Conservation (phyloP, 2,888 invertebrate genomes). For the Zygothrica quintamaculata region DNA sequence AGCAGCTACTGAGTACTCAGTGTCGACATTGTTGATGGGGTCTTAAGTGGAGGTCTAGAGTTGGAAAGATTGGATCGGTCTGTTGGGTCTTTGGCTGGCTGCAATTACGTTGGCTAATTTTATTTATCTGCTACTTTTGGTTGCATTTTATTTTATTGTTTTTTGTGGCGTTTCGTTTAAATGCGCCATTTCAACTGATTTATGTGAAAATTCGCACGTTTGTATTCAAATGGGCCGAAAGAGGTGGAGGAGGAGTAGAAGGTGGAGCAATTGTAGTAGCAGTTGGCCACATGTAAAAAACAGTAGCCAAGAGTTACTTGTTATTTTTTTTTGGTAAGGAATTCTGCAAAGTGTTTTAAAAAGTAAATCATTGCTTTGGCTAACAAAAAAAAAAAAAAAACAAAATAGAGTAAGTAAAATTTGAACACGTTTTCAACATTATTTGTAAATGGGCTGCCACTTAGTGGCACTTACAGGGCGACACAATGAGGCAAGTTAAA, state of each 20-base stretch:
- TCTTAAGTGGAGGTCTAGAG: background rate
- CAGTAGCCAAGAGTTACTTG: too few relatives aligned
- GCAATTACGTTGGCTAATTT: slow-evolving; percentile 73
- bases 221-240: slow-evolving; percentile 59
- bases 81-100: slow-evolving; percentile 33
- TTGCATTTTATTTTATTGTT: slow-evolving; percentile 43
- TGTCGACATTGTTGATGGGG: background rate
- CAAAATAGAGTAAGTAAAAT: too few relatives aligned
- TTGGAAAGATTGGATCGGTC: background rate
- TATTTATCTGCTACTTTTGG: slow-evolving; percentile 62
- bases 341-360: slow-evolving; percentile 52
- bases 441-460: slow-evolving; percentile 48
- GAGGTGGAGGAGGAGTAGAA: too few relatives aligned
- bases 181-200: slow-evolving; percentile 71
- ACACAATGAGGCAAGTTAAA: slow-evolving; percentile 2
- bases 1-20: background rate
- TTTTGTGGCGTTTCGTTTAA: slow-evolving; percentile 59
- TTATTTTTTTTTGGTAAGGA: slow-evolving; percentile 22
- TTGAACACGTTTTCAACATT: slow-evolving; percentile 65
- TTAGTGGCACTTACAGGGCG: slow-evolving; percentile 36
- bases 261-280: too few relatives aligned
- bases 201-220: slow-evolving; percentile 75
- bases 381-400: slow-evolving; percentile 28
- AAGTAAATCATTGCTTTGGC: slow-evolving; percentile 46
- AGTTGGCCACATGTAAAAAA: too few relatives aligned